A percentile compares a stretch with the other conserved stretches of the same genome.
These are phyloP conservation scores for Trigoniulus corallinus DNA, from an alignment of 1,140 invertebrate species.

Conservation along the genomic window DNA sequence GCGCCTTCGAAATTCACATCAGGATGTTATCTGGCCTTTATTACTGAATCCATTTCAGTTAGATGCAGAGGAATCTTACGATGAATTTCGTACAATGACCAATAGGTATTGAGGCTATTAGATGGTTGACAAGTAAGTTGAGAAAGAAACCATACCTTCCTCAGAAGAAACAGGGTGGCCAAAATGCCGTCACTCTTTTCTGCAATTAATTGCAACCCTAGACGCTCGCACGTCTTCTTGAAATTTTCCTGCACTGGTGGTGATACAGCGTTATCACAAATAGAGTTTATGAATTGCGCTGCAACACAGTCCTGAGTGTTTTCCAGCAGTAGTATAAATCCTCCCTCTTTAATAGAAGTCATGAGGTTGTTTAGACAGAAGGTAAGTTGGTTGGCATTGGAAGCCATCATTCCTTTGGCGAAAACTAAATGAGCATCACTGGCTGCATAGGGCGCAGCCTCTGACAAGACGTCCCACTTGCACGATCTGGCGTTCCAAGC, in stretches of 20 bases:
- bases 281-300: constrained; percentile 14
- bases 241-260: not conserved
- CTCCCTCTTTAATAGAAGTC: not conserved
- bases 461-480: not conserved
- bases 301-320: constrained; percentile 31
- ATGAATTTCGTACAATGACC: not conserved
- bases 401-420: not conserved
- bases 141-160: constrained; percentile 1
- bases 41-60: no score
- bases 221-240: constrained; percentile 23
- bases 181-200: constrained; percentile 21
- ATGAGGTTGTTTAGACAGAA: not conserved
- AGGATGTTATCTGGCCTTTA: no score
- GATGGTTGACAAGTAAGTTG: no score
- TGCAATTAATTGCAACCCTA: constrained; percentile 26
- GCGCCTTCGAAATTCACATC: no score
- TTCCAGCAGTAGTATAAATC: not conserved
- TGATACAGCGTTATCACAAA: not conserved
- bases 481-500: not conserved
- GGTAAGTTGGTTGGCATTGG: not conserved
- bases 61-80: constrained; percentile 17
- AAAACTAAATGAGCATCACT: not conserved
- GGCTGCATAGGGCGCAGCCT: not conserved
- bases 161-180: not conserved
- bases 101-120: not conserved